Base-by-base conservation (phyloP, 2,888 invertebrate species). In the Athalia circularis region DNA sequence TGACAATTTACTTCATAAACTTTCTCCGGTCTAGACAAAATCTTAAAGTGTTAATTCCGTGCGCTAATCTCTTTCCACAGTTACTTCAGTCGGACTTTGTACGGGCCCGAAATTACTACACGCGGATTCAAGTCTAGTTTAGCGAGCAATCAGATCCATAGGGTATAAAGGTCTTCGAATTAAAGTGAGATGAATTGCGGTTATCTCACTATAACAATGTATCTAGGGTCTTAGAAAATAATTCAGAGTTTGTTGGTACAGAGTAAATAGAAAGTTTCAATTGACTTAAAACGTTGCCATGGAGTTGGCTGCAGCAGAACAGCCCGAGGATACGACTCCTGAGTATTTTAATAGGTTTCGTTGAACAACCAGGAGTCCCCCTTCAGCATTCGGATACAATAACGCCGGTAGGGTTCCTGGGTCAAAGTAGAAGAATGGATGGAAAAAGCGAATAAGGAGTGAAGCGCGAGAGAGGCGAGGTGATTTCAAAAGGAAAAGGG, bases 331-430 rank as follows among this genome's bases (percentile, higher is more conserved):
- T 54, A 54, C 29, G 29, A 29, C 29, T 29, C 29, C 29, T 29
- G 29, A 29, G 65, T 65, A 48, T 65, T 65, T 65, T 65, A 48
- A 65, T 65, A 65, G 65, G 13, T 48, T 48, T 65, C 65, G 15
- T 3, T 11, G n/a, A 65, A 65, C 29, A 4, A 48, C 13, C n/a
- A 4, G 8, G 48, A 65, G 29, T 68, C 43, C n/a, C 43, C 7
- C 68, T 54, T 68, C 43, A 29, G 3, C 68, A n/a, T 52, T 68
- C 43, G 68, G 68, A 68, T 11, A 43, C 68, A 50, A 68, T 52
- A 52, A 6, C 68, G 50, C n/a, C 9, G 29, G 15, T 43, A 11
- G n/a, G 68, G 9, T 54, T 29, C 29, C 43, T 43, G 11, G 5
- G 43, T 54, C 54, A 52, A 65, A 65, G 7, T 29, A 29, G 29